These are phyloP conservation scores for Autographa pulchrina DNA, from an alignment of 2,888 invertebrate genomes.

Conservation along the genomic window DNA sequence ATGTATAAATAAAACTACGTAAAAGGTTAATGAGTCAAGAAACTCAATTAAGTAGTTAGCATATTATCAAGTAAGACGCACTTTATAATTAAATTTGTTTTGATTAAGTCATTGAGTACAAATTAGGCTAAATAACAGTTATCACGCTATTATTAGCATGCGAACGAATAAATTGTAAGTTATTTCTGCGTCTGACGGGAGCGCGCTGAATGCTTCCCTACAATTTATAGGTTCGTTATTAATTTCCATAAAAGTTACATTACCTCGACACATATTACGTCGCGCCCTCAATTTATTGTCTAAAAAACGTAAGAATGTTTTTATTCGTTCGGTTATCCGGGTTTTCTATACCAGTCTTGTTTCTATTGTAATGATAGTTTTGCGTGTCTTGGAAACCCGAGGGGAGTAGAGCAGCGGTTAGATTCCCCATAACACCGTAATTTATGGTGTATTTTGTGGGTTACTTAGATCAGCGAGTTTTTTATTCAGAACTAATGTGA, in stretches of 20 bases:
- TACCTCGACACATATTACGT: constrained; percentile 30
- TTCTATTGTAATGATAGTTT: constrained; percentile 26
- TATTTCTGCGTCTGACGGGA: constrained; percentile 23
- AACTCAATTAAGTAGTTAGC: constrained; percentile 31
- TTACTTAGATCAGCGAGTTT: not conserved
- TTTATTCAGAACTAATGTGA: not conserved
- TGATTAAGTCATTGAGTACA: constrained; percentile 29
- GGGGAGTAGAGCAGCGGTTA: constrained; percentile 22
- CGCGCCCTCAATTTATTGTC: constrained; percentile 27
- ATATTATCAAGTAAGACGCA: not conserved
- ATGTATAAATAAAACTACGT: not conserved
- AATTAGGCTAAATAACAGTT: constrained; percentile 20
- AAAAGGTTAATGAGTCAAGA: constrained; percentile 2
- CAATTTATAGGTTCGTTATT: constrained; percentile 29
- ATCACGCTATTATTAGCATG: constrained; percentile 23
- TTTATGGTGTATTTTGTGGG: constrained; percentile 26
- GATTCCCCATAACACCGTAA: constrained; percentile 21
- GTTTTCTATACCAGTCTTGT: constrained; percentile 16
- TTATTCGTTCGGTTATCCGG: constrained; percentile 12
- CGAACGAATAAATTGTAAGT: constrained; percentile 15
- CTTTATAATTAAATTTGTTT: constrained; percentile 23
- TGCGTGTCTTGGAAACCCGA: constrained; percentile 32
- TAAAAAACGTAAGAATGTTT: constrained; percentile 6
- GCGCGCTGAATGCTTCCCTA: constrained; percentile 6
- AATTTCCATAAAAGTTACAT: constrained; percentile 43